These are phyloP conservation scores for Amphiprion clarkii DNA, from an alignment of 2,797 vertebrate species.

Conservation along the genomic window DNA sequence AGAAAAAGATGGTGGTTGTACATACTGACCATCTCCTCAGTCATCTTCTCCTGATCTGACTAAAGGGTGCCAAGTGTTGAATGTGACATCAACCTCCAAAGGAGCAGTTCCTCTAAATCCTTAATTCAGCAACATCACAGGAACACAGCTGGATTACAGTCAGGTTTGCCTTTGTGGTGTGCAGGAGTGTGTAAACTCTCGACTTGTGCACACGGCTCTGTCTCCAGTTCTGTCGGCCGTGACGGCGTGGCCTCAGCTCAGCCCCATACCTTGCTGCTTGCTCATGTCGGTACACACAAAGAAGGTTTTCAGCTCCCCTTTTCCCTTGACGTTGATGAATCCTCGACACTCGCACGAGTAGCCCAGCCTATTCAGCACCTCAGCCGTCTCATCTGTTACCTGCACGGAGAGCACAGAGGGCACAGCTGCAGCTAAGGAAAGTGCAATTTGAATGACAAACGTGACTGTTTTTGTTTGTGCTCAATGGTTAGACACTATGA, in stretches of 20 bases:
- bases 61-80: constrained; percentile 19
- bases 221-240: constrained; percentile 22
- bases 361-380: constrained; percentile 89
- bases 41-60: constrained; percentile 13
- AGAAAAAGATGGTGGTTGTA: constrained; percentile 48
- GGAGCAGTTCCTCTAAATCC: constrained; percentile 17
- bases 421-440: neutral
- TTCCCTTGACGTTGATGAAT: constrained; percentile 96
- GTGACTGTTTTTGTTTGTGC: too few relatives aligned
- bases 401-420: constrained; percentile 56
- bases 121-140: constrained; percentile 25
- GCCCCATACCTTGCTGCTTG: constrained; percentile 93
- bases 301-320: constrained; percentile 96
- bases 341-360: constrained; percentile 97
- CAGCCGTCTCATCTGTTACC: constrained; percentile 95
- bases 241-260: constrained; percentile 86
- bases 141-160: constrained; percentile 16
- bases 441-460: neutral
- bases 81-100: neutral
- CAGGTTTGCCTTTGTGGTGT: constrained; percentile 24
- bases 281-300: constrained; percentile 96
- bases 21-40: constrained; percentile 21
- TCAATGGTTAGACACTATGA: neutral
- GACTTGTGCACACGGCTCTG: constrained; percentile 26
- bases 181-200: constrained; percentile 46